Evolutionary conservation across 2,888 invertebrate genomes (phyloP).

Genomic region (Acanthosepion lycidas): DNA sequence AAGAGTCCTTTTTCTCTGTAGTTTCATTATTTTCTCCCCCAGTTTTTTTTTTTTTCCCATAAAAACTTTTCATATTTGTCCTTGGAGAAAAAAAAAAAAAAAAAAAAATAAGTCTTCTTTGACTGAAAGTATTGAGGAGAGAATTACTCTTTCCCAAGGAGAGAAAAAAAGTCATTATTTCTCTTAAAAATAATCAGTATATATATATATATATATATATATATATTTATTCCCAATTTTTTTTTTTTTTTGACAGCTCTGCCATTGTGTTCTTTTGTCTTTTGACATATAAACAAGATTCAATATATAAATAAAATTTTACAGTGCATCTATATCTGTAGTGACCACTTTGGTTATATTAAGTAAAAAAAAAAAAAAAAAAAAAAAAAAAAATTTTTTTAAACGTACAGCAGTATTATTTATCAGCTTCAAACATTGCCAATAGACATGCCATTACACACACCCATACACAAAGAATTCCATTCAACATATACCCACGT

Average conservation of each 20-base stretch:
- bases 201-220: too few relatives aligned
- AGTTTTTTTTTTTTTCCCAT: background rate
- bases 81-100: background rate
- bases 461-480: background rate
- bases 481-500: background rate
- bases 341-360: background rate
- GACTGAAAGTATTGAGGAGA: background rate
- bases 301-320: conserved; percentile 1
- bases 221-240: background rate
- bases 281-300: background rate
- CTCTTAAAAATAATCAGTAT: background rate
- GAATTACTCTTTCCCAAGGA: background rate
- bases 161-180: background rate
- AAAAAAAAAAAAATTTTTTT: background rate
- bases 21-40: background rate
- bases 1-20: background rate
- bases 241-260: background rate
- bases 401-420: background rate
- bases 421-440: background rate
- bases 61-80: background rate
- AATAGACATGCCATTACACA: background rate
- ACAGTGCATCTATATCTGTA: background rate
- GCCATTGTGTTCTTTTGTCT: background rate
- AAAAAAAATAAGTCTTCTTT: background rate
- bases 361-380: background rate